These are phyloP conservation scores for Pseudomyrmex dendroicus DNA, from an alignment of 1,140 invertebrate species.

Conservation along the genomic window DNA sequence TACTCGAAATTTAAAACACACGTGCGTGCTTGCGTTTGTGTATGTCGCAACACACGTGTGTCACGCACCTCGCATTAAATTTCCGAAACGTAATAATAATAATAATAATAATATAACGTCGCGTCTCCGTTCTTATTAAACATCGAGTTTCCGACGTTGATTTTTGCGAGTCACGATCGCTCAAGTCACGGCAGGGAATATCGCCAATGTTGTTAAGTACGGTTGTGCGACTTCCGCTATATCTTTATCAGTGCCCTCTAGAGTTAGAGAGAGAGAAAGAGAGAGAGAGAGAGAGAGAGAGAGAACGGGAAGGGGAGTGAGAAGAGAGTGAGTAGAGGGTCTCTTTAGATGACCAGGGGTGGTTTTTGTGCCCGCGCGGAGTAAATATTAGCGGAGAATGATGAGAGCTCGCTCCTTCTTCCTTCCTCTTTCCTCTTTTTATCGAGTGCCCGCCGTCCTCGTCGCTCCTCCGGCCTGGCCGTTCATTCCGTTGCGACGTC, in stretches of 20 bases:
- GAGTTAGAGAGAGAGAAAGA: too few species aligned
- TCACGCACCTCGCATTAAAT: too few species aligned
- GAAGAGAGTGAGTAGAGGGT: conserved; percentile 4
- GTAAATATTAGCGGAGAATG: conserved; percentile 81
- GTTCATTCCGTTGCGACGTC: conserved; percentile 57
- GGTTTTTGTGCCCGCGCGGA: conserved; percentile 72
- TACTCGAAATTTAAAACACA: too few species aligned
- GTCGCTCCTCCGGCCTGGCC: background rate
- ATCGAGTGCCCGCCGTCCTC: conserved; percentile 24
- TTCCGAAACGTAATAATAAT: too few species aligned
- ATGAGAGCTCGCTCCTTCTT: conserved; percentile 72
- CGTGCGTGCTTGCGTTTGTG: too few species aligned
- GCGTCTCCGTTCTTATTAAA: background rate
- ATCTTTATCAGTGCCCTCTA: conserved; percentile 63
- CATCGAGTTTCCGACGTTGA: background rate
- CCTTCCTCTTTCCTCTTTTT: conserved; percentile 60
- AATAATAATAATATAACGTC: too few species aligned
- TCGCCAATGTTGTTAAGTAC: conserved; percentile 24
- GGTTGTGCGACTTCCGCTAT: conserved; percentile 49
- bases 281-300: background rate
- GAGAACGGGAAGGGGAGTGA: too few species aligned
- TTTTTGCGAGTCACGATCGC: background rate
- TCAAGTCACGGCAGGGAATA: conserved; percentile 18
- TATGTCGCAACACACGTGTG: too few species aligned
- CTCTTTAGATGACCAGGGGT: conserved; percentile 62